phyloP scores from a whole-genome alignment of 2,113 vertebrate species.

The Gnathonemus echidnorhynchus region DNA sequence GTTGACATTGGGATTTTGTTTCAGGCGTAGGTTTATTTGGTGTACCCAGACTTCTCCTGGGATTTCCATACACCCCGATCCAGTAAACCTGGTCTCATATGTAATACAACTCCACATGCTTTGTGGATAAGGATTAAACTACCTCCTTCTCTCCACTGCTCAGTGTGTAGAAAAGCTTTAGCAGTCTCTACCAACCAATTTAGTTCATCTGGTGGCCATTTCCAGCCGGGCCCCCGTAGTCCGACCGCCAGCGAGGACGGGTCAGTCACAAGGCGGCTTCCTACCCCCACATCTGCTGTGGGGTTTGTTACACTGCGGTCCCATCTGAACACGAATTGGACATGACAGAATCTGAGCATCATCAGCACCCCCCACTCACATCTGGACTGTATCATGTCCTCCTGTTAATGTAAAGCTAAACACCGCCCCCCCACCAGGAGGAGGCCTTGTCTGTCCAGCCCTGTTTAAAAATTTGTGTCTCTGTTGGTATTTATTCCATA shows the following conservation, averaged over 20 bases:
- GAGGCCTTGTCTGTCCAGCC: neutral
- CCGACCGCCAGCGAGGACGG: neutral
- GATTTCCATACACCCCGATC: too few species aligned
- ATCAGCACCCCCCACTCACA: neutral
- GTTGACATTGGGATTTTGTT: neutral
- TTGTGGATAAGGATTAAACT: too few species aligned
- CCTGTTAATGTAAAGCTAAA: neutral
- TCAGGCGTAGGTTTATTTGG: neutral
- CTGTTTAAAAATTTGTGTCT: neutral
- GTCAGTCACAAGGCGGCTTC: neutral
- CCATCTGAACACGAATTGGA: neutral
- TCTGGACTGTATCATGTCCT: neutral
- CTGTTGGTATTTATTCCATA: neutral
- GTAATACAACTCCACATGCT: too few species aligned
- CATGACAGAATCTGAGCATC: neutral
- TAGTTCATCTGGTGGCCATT: neutral
- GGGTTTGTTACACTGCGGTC: neutral
- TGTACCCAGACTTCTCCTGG: too few species aligned
- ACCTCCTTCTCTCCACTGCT: too few species aligned
- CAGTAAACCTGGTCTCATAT: too few species aligned
- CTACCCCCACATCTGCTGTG: neutral
- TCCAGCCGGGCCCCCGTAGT: neutral
- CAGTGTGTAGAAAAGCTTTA: too few species aligned
- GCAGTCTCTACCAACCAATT: too few species aligned
- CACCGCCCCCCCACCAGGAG: neutral